A percentile compares a stretch with the other conserved stretches of the same genome.
These are phyloP conservation scores for Anthonomus grandis DNA, from an alignment of 1,140 invertebrate genomes.

Conservation along the genomic window DNA sequence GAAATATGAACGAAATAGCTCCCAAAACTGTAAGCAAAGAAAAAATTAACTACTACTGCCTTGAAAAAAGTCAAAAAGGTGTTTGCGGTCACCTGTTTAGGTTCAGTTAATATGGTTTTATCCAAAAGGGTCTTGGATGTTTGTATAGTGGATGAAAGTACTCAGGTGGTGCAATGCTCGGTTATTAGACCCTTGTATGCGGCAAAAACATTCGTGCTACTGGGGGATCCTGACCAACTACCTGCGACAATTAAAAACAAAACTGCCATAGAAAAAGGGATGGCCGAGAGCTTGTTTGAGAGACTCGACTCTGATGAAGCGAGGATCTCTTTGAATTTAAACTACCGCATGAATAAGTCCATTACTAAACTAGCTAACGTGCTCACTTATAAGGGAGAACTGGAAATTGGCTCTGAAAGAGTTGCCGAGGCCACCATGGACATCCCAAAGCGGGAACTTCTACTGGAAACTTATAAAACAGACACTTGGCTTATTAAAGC, in stretches of 20 bases:
- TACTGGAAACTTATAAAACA: background rate
- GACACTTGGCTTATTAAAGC: constrained; percentile 32
- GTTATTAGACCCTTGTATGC: constrained; percentile 74
- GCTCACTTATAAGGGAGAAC: constrained; percentile 73
- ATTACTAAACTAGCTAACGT: constrained; percentile 83
- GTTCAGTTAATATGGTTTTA: constrained; percentile 72
- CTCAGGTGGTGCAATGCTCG: constrained; percentile 76
- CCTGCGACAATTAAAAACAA: constrained; percentile 79
- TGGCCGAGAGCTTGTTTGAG: constrained; percentile 81
- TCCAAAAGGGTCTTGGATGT: constrained; percentile 74
- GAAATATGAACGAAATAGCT: too few relatives aligned
- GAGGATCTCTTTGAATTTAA: constrained; percentile 68
- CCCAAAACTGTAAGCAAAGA: too few relatives aligned
- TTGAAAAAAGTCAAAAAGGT: too few relatives aligned
- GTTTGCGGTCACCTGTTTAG: constrained; percentile 85
- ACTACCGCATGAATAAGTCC: constrained; percentile 91
- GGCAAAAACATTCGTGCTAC: constrained; percentile 80
- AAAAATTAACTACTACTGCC: too few relatives aligned
- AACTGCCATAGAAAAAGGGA: constrained; percentile 72
- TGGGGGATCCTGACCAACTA: constrained; percentile 92
- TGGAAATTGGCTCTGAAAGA: constrained; percentile 68
- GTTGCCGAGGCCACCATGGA: constrained; percentile 61
- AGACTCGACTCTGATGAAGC: constrained; percentile 61
- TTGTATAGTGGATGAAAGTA: constrained; percentile 94
- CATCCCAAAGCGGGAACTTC: constrained; percentile 37